Conservation (phyloP, 2,113 vertebrate genomes). For the Alectura lathami region DNA sequence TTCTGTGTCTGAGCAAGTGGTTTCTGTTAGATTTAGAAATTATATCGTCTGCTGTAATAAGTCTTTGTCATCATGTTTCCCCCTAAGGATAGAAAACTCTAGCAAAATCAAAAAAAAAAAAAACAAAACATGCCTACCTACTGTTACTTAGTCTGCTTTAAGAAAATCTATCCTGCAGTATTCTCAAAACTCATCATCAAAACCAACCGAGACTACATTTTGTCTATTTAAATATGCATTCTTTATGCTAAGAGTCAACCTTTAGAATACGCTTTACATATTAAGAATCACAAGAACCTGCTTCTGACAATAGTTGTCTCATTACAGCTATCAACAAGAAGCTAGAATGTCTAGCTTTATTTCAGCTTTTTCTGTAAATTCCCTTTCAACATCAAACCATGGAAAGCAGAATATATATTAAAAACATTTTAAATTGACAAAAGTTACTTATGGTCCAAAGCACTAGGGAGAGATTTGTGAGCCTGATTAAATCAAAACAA, state of each 20-base stretch:
- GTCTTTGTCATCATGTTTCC: background rate
- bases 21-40: slow-evolving; percentile 49
- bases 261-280: background rate
- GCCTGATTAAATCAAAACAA: background rate
- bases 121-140: background rate
- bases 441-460: background rate
- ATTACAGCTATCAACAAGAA: background rate
- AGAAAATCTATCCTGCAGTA: background rate
- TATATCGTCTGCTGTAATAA: slow-evolving; percentile 29
- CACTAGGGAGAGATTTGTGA: background rate
- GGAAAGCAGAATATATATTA: background rate
- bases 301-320: background rate
- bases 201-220: background rate
- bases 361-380: background rate
- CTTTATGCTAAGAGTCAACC: background rate
- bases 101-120: background rate
- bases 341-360: background rate
- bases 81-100: background rate
- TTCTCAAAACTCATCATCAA: background rate
- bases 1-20: slow-evolving; percentile 36
- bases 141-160: background rate
- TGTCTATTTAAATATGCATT: slow-evolving; percentile 24
- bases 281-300: background rate
- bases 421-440: background rate
- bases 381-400: background rate